Percentiles rank a stretch among this genome's conserved stretches.
These are phyloP conservation scores for Sesamia inferens DNA, from an alignment of 2,888 invertebrate genomes.

Conservation along the genomic window DNA sequence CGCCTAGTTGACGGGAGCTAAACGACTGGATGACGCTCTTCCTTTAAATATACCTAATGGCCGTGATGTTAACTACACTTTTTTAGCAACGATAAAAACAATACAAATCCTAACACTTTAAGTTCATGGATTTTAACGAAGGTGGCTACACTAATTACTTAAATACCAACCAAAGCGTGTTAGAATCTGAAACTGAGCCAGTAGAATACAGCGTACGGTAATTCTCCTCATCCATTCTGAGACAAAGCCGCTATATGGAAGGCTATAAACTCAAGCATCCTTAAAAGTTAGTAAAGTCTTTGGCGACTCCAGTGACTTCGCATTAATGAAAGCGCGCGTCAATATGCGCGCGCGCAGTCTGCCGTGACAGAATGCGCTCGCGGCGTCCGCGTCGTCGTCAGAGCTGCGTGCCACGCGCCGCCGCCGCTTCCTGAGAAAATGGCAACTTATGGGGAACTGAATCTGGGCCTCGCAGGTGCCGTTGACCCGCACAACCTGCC, in stretches of 20 bases:
- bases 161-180: conserved; percentile 38
- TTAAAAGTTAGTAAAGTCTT: conserved; percentile 75
- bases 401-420: conserved; percentile 71
- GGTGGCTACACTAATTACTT: conserved; percentile 39
- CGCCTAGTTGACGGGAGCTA: conserved; percentile 86
- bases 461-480: conserved; percentile 87
- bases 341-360: conserved; percentile 85
- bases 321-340: conserved; percentile 85
- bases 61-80: conserved; percentile 76
- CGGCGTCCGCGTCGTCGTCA: conserved; percentile 62
- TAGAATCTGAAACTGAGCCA: conserved; percentile 62
- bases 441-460: conserved; percentile 88
- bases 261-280: conserved; percentile 76
- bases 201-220: conserved; percentile 65
- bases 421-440: conserved; percentile 87
- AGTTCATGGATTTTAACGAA: conserved; percentile 63
- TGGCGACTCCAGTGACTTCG: conserved; percentile 80
- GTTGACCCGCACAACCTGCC: conserved; percentile 84
- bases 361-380: conserved; percentile 87
- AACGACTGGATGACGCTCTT: conserved; percentile 84
- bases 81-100: conserved; percentile 78
- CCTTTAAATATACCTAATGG: conserved; percentile 74
- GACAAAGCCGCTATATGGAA: conserved; percentile 72
- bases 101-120: conserved; percentile 72
- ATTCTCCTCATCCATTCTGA: conserved; percentile 69